Conservation (phyloP, 35 echinoderm and acorn worm species). For the Stichopus chloronotus region DNA sequence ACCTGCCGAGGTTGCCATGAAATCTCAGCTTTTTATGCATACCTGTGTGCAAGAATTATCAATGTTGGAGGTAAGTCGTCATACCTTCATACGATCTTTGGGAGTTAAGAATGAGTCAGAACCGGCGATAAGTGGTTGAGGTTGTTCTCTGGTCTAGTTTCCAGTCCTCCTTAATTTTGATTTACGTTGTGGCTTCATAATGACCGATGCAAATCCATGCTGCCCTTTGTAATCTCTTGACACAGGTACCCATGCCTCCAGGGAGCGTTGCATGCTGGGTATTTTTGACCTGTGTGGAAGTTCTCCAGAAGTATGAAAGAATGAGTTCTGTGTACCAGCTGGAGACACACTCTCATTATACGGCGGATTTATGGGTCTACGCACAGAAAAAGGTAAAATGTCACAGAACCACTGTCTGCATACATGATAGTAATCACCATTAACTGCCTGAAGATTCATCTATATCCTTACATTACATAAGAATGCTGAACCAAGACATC, state of each 20-base stretch:
- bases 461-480: too few species aligned
- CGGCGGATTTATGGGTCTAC: slow-evolving; percentile 92
- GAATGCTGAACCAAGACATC: too few species aligned
- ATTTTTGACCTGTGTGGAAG: slow-evolving; percentile 95
- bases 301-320: slow-evolving; percentile 91
- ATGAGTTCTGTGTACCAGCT: slow-evolving; percentile 60
- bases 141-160: too few species aligned
- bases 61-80: slow-evolving; percentile 78
- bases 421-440: too few species aligned
- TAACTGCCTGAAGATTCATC: too few species aligned
- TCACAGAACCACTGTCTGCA: too few species aligned
- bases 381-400: slow-evolving; percentile 68
- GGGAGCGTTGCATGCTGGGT: slow-evolving; percentile 99
- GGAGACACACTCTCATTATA: slow-evolving; percentile 94
- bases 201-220: too few species aligned
- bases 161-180: too few species aligned
- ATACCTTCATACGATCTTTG: background rate
- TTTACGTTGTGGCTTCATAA: too few species aligned
- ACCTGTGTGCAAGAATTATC: slow-evolving; percentile 90
- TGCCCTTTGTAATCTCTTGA: too few species aligned
- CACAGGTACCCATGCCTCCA: slow-evolving; percentile 85
- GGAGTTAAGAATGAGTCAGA: too few species aligned
- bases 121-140: too few species aligned
- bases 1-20: slow-evolving; percentile 84
- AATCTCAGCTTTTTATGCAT: slow-evolving; percentile 84